These are phyloP conservation scores for Tethya wilhelma DNA, from an alignment of 37 sponge, comb jelly and placozoan genomes.

Conservation along the genomic window DNA sequence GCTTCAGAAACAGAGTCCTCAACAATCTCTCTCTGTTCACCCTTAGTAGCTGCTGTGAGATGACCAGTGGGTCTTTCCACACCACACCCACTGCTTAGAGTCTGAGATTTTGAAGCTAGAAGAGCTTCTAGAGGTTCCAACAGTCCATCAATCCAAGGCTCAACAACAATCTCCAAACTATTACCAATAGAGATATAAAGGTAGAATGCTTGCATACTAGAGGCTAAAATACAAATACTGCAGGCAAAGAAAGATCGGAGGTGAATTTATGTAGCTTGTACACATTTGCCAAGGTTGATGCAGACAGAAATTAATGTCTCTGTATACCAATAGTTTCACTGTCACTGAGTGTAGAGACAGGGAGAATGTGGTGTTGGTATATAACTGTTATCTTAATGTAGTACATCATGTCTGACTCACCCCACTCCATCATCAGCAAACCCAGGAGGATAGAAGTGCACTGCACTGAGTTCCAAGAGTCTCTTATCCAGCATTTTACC, in stretches of 20 bases:
- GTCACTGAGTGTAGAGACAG: background rate
- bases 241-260: too few relatives aligned
- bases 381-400: background rate
- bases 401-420: conserved; percentile 46
- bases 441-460: conserved; percentile 80
- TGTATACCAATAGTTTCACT: too few relatives aligned
- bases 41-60: background rate
- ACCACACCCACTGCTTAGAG: background rate
- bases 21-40: background rate
- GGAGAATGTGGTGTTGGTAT: background rate
- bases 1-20: background rate
- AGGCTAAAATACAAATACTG: too few relatives aligned
- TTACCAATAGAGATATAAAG: conserved; percentile 1
- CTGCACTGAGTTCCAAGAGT: conserved; percentile 78
- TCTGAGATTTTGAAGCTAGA: background rate
- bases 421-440: conserved; percentile 96
- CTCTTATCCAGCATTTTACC: conserved; percentile 84
- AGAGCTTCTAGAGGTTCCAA: conserved; percentile 72
- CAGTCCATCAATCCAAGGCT: conserved; percentile 96
- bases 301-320: too few relatives aligned
- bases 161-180: conserved; percentile 94
- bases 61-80: background rate
- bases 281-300: too few relatives aligned
- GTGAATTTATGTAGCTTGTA: too few relatives aligned
- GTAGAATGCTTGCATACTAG: too few relatives aligned